phyloP scores from a whole-genome alignment of 2,113 vertebrate genomes.

The Arvicanthis niloticus region DNA sequence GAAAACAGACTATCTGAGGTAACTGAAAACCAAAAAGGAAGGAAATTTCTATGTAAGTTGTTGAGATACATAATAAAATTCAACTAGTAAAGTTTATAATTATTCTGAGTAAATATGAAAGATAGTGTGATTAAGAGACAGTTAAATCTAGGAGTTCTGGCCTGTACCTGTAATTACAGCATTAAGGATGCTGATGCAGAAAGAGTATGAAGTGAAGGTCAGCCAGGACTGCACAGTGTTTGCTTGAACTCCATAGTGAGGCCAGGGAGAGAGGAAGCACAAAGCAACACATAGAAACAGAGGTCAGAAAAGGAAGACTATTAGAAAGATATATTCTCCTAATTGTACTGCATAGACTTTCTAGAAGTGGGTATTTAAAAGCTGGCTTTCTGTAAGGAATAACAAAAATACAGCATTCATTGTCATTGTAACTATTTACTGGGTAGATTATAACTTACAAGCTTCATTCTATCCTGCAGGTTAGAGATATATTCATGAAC shows the following conservation, averaged over 20 bases:
- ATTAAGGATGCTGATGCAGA: not conserved
- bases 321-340: not conserved
- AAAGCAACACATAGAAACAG: not conserved
- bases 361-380: not conserved
- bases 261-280: no score
- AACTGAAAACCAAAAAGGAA: not conserved
- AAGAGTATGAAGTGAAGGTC: not conserved
- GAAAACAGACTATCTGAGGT: not conserved
- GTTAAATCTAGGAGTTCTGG: not conserved
- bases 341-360: not conserved
- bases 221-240: not conserved
- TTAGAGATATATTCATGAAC: not conserved
- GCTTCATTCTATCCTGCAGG: not conserved
- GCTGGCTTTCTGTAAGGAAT: not conserved
- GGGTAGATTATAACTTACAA: not conserved
- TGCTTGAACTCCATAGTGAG: not conserved
- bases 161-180: not conserved
- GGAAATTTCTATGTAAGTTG: not conserved
- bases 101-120: not conserved
- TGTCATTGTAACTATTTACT: not conserved
- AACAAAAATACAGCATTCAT: not conserved
- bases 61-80: not conserved
- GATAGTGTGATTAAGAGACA: not conserved
- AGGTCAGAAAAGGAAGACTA: not conserved
- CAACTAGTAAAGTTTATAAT: not conserved